Base-by-base conservation (phyloP, 1,140 invertebrate genomes). In the Ceratitis capitata region DNA sequence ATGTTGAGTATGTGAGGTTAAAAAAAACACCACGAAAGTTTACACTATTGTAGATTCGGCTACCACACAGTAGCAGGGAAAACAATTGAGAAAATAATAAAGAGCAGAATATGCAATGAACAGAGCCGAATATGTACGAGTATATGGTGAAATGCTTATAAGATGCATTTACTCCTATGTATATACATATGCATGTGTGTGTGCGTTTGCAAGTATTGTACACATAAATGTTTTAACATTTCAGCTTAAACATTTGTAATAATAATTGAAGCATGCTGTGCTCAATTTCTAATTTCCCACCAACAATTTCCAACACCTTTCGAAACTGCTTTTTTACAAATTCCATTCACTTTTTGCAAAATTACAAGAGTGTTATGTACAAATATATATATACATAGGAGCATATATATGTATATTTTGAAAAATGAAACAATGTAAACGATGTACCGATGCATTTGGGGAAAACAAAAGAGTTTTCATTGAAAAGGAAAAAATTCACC, bases 291-390 rank as follows among this genome's bases (percentile, higher is more conserved):
- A 69, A 39, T 69, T 69, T 69, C 32, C 14, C 23, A 35, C 16
- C 16, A 42, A 23, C 35, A 42, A 74, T 74, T 74, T n/a, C 19
- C 35, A 74, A 78, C 69, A 78, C n/a, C 39, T 78, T 78, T 78
- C 69, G 69, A 78, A 78, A 45, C n/a, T 42, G 69, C n/a, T 78
- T 12, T 47, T n/a, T n/a, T n/a, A n/a, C n/a, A n/a, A n/a, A 78
- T 47, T 19, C 69, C 69, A 26, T n/a, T 78, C 69, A 78, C 69
- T 78, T 78, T 78, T 78, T 45, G 69, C 69, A 78, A 78, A 35
- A 45, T 16, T 23, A 78, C 26, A 14, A 16, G 23, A 61, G 9
- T 7, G n/a, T n/a, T n/a, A n/a, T n/a, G n/a, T n/a, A n/a, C n/a
- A n/a, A n/a, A n/a, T n/a, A n/a, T n/a, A n/a, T n/a, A n/a, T n/a